Conservation (phyloP, 2,113 vertebrate species). For the Gambusia holbrooki region DNA sequence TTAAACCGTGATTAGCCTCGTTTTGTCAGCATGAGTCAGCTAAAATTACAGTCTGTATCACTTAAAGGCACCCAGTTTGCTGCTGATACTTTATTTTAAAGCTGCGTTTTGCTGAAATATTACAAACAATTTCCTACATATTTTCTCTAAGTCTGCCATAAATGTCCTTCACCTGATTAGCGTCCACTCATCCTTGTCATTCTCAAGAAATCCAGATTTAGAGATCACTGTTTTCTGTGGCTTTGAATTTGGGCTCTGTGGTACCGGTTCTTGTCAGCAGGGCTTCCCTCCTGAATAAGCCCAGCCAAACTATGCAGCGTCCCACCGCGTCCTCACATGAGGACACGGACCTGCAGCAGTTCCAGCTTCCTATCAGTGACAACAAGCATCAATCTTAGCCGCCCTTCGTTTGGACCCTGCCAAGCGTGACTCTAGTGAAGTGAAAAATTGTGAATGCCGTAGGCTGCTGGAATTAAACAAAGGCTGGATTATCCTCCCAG, state of each 20-base stretch:
- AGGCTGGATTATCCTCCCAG: conserved; percentile 83
- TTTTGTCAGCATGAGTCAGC: too few species aligned
- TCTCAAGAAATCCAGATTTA: conserved; percentile 28
- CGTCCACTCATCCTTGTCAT: conserved; percentile 27
- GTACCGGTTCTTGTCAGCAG: conserved; percentile 86
- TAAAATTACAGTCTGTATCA: too few species aligned
- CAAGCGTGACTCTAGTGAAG: conserved; percentile 70
- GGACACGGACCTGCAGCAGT: conserved; percentile 87
- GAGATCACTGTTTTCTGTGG: conserved; percentile 65
- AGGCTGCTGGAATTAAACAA: conserved; percentile 80
- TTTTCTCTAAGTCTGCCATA: neutral
- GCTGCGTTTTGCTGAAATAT: neutral
- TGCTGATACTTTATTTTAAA: neutral
- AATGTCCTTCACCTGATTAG: conserved; percentile 39
- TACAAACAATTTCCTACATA: neutral
- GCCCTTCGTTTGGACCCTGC: conserved; percentile 78
- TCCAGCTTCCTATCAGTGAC: conserved; percentile 91
- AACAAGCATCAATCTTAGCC: conserved; percentile 91
- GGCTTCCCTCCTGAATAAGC: conserved; percentile 86
- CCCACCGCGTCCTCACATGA: conserved; percentile 87
- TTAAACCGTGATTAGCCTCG: too few species aligned
- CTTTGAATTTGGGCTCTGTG: conserved; percentile 82
- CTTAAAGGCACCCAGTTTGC: too few species aligned
- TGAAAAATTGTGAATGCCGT: conserved; percentile 67
- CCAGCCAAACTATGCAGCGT: conserved; percentile 89